A percentile compares a stretch with the other conserved stretches of the same genome.
phyloP scores from a whole-genome alignment of 2,888 invertebrate species.

The Nesidiocoris tenuis region DNA sequence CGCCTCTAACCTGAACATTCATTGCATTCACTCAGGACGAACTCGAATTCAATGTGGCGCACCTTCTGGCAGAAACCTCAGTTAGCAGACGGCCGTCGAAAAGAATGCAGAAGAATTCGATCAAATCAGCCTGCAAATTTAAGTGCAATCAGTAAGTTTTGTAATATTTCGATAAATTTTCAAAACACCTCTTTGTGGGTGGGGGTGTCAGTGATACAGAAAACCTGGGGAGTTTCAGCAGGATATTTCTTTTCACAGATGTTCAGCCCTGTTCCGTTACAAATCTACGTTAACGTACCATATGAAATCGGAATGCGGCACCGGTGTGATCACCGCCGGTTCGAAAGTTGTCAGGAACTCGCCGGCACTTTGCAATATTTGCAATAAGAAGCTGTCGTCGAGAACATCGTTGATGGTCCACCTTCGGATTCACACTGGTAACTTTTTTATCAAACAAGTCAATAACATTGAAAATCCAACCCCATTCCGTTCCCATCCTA shows the following conservation, averaged over 20 bases:
- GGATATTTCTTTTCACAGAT: too few species aligned
- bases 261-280: constrained; percentile 47
- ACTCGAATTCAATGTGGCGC: constrained; percentile 41
- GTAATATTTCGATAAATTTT: too few species aligned
- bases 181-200: too few species aligned
- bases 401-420: constrained; percentile 49
- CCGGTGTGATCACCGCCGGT: constrained; percentile 44
- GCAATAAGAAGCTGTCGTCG: constrained; percentile 45
- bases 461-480: too few species aligned
- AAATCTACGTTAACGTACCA: constrained; percentile 49
- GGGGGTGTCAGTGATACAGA: too few species aligned
- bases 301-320: constrained; percentile 48
- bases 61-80: constrained; percentile 45
- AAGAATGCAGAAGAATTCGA: constrained; percentile 42
- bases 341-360: constrained; percentile 45
- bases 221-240: too few species aligned
- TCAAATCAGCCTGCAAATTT: constrained; percentile 47
- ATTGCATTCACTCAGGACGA: too few species aligned
- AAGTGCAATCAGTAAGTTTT: constrained; percentile 48
- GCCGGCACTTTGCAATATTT: constrained; percentile 47
- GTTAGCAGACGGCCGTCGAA: constrained; percentile 42
- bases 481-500: too few species aligned
- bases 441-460: too few species aligned
- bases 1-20: too few species aligned
- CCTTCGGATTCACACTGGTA: constrained; percentile 48